Evolutionary conservation across 2,797 vertebrate species (phyloP).

Genomic region (Propithecus perrieri): DNA sequence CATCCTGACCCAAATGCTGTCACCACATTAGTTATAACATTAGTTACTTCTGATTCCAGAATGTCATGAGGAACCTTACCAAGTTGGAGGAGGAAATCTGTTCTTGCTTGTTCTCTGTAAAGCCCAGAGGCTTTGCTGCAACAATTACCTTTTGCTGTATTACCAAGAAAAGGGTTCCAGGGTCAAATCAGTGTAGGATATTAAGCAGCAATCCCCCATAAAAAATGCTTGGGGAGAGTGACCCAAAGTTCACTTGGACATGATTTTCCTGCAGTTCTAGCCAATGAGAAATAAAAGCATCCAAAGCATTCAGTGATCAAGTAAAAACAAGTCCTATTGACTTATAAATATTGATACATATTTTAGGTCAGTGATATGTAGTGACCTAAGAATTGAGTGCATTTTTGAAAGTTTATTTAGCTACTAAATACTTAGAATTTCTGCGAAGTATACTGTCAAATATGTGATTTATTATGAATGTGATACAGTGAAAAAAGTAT

Average conservation of each 20-base stretch:
- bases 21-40: neutral
- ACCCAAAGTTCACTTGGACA: neutral
- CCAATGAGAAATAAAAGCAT: neutral
- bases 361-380: neutral
- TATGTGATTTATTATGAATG: neutral
- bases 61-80: neutral
- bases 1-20: neutral
- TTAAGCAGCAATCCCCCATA: neutral
- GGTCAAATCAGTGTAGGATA: neutral
- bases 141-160: neutral
- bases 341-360: neutral
- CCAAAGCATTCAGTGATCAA: neutral
- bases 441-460: neutral
- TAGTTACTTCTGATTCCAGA: neutral
- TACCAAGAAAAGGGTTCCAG: neutral
- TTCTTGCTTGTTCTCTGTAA: conserved; percentile 12
- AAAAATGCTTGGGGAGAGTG: neutral
- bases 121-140: neutral
- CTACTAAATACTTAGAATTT: neutral
- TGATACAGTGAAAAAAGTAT: neutral
- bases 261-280: neutral
- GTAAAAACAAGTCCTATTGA: neutral
- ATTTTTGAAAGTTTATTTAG: neutral
- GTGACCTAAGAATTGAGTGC: neutral
- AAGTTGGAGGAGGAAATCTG: neutral